Percentiles rank a stretch among this genome's conserved stretches.
These are phyloP conservation scores for Poecilus cupreus DNA, from an alignment of 2,888 invertebrate species.

Conservation along the genomic window DNA sequence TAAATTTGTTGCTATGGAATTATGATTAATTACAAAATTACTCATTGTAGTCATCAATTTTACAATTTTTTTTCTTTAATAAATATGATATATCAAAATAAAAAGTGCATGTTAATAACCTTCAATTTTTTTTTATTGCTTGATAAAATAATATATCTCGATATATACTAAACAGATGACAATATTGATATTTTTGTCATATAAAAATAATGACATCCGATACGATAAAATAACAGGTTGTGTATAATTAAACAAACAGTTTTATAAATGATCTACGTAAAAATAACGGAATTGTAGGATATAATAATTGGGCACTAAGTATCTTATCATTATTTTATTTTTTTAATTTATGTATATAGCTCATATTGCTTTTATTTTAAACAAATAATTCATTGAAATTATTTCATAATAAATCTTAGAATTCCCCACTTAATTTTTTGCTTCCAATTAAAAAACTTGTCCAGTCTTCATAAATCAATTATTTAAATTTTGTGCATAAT, in stretches of 20 bases:
- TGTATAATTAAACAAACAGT: too few relatives aligned
- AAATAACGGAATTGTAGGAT: too few relatives aligned
- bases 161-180: background rate
- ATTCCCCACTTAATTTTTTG: background rate
- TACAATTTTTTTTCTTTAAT: background rate
- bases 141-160: too few relatives aligned
- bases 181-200: background rate
- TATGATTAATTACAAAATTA: conserved; percentile 16
- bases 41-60: background rate
- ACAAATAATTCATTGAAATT: conserved; percentile 7
- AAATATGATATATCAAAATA: background rate
- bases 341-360: too few relatives aligned
- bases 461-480: background rate
- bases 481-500: background rate
- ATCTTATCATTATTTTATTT: too few relatives aligned
- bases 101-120: background rate
- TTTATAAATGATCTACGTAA: too few relatives aligned
- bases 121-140: background rate
- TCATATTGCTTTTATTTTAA: background rate
- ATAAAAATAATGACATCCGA: background rate
- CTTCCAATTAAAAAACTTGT: background rate
- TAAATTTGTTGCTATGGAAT: conserved; percentile 2
- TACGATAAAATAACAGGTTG: background rate
- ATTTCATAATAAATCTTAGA: background rate
- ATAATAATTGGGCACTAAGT: too few relatives aligned